These are phyloP conservation scores for Thamnaconus septentrionalis DNA, from an alignment of 2,113 vertebrate genomes.

Conservation along the genomic window DNA sequence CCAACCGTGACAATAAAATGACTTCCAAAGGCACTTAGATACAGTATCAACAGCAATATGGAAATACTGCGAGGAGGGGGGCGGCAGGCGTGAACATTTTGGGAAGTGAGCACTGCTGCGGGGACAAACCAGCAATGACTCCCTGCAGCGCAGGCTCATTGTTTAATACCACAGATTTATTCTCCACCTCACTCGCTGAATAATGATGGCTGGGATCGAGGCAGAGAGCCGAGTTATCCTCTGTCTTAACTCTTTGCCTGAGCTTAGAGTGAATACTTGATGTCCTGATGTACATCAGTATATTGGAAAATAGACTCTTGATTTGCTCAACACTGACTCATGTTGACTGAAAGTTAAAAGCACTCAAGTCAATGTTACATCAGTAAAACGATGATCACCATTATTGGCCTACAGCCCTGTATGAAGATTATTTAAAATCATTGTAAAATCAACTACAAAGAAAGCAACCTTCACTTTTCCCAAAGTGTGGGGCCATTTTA, in stretches of 20 bases:
- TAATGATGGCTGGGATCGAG: conserved; percentile 22
- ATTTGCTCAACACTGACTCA: too few relatives aligned
- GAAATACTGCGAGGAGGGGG: conserved; percentile 8
- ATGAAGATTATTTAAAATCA: neutral
- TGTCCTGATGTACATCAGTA: too few relatives aligned
- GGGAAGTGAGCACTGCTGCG: conserved; percentile 13
- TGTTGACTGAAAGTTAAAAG: too few relatives aligned
- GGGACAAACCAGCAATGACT: conserved; percentile 40
- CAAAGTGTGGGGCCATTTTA: neutral
- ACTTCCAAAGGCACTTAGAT: conserved; percentile 45
- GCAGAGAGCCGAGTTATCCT: conserved; percentile 9
- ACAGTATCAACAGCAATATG: conserved; percentile 40
- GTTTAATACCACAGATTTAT: conserved; percentile 47
- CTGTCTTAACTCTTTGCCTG: neutral
- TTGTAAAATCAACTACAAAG: neutral
- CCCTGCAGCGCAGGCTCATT: conserved; percentile 50
- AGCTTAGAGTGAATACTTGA: too few relatives aligned
- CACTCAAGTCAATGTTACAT: too few relatives aligned
- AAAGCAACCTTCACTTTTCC: neutral
- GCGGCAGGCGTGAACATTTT: conserved; percentile 44
- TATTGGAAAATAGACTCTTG: too few relatives aligned
- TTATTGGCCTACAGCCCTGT: too few relatives aligned
- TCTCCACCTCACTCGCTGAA: conserved; percentile 14
- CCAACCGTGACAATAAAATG: conserved; percentile 38
- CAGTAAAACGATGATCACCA: too few relatives aligned